Base-by-base conservation (phyloP, 2,797 vertebrate genomes). In the Peromyscus nudipes region DNA sequence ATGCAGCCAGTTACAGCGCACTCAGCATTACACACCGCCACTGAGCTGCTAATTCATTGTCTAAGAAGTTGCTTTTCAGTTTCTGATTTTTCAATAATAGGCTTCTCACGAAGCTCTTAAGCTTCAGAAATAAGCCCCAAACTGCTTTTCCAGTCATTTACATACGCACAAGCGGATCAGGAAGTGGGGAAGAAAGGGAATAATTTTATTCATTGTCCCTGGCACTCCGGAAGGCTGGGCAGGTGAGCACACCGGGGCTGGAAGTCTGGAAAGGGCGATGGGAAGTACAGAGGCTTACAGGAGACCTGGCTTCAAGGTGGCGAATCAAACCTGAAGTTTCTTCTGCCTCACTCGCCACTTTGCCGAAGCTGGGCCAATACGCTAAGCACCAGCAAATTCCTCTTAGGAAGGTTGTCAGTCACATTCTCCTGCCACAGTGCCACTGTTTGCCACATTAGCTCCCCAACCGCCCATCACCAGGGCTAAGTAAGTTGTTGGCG, bases 1-100 rank as follows among this genome's bases (percentile, higher is more conserved):
- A 67, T 4, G 6, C 96, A 93, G 96, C 96, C 97, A 4, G 96
- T 97, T 95, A 95, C 94, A 2, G 57, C 31, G 27, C 91, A 76
- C 86, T 71, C 89, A 19, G 82, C 87, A 25, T 73, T 46, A 52
- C 81, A 0, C 7, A 10, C 85, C 95, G 97, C 96, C 97, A 82
- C 83, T 55, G 95, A 98, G 98, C 95, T 97, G 98, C 97, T 99
- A 98, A 98, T 98, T 98, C 98, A 91, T 98, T 31, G 94, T 97
- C 98, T 98, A 97, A 95, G 97, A 98, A 98, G 98, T 98, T 98
- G 98, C 98, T 98, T 98, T 98, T 98, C 98, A 97, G 97, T 98
- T 98, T 98, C 98, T 98, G 98, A 98, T 98, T 98, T 98, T 98
- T 98, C 98, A 98, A 98, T 99, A 98, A 98, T 97, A 98, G 98